Evolutionary conservation across 2,797 vertebrate species (phyloP), one percentile per base, ranked within the genome.

Genomic region (Apogon hyalosoma): DNA sequence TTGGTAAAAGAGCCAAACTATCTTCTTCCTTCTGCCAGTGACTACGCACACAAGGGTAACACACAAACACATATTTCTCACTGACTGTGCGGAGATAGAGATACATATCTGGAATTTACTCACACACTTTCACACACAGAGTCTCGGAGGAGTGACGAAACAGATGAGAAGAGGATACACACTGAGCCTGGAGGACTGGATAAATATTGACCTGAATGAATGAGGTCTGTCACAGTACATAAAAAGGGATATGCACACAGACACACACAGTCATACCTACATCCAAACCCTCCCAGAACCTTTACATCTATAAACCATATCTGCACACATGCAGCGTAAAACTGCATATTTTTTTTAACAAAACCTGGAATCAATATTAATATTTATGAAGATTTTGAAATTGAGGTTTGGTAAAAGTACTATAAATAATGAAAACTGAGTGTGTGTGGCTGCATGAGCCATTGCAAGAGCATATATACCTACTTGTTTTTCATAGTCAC

Each of bases 151-250:
- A 78, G 60, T 52, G 78, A 80, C 82, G 84, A 83, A 83, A 83
- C 47, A 77, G 83, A 87, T 86, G 82, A 85, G 82, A 72, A 67
- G 68, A 73, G 59, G 66, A 87, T 83, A 74, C 79, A 59, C 21
- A 5, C 57, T 69, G 67, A 87, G 77, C 62, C 80, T 79, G 67
- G 63, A 86, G 78, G 62, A 83, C 79, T 82, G 70, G 79, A 83
- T 87, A 91, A 91, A 90, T 89, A 91, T 90, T 91, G 87, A 90
- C 88, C 81, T 74, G 82, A 78, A 80, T 82, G 83, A 84, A 89
- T 85, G 86, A 88, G 84, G 59, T 83, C 66, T 76, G 77, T 85
- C 83, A 74, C 75, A 77, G 77, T 80, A 83, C 78, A 87, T 88
- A 83, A 80, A 84, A 83, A 67, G 42, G 47, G 21, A 46, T 45